Evolutionary conservation across 2,113 vertebrate genomes (phyloP), one percentile per base, ranked within the genome.

Genomic region (Aythya baeri): DNA sequence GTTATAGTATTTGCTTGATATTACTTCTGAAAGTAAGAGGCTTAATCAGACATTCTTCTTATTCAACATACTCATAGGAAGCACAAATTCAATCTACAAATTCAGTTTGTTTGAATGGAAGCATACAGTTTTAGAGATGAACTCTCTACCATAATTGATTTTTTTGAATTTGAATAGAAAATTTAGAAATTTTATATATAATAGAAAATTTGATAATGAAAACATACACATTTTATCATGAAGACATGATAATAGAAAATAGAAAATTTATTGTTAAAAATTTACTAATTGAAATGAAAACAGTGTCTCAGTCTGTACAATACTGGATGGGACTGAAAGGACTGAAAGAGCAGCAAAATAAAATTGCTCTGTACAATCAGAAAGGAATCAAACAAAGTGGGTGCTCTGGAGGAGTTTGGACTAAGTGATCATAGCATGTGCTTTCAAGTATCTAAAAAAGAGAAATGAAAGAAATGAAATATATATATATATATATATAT

Each of bases 371-470:
- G 13, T 11, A 7, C 27, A 22, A 27, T 21, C 29, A 55, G 22
- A 72, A 61, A 6, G 13, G 22, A 26, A 73, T 17, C 4, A 58
- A 83, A 41, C 4, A 61, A n/a, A 41, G 9, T 41, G n/a, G 41
- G 36, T 58, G 8, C 23, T 86, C 41, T 32, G 11, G 26, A 32
- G 17, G 5, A 34, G 6, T 52, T 34, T 71, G 43, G 13, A 22
- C 50, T 38, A 50, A 29, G 22, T 72, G 27, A 52, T 32, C 0
- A 0, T 10, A 43, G 13, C 0, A 2, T 73, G 59, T 54, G 5
- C 10, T 82, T 93, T 77, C 26, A 67, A 79, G 26, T 25, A 34
- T 55, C 17, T 61, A 52, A 52, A 68, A 62, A 49, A n/a, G 21
- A 29, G 34, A 46, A 59, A 44, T 7, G 3, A 3, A 46, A 31